These are phyloP conservation scores for Colletes gigas DNA, from an alignment of 1,140 invertebrate species.

Conservation along the genomic window DNA sequence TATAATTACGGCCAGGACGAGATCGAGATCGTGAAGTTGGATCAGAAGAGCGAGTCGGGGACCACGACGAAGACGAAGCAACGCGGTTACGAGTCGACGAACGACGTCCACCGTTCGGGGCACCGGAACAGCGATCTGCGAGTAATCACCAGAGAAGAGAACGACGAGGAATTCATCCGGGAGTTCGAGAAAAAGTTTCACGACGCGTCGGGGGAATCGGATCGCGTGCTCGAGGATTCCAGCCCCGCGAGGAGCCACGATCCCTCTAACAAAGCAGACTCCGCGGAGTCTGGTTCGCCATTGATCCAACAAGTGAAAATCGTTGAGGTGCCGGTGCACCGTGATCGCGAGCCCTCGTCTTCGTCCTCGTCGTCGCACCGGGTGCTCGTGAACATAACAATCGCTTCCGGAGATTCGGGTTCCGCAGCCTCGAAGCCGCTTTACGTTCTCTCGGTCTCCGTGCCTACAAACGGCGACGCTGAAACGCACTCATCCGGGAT, in stretches of 20 bases:
- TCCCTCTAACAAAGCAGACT: conserved; percentile 15
- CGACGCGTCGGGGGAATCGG: conserved; percentile 5
- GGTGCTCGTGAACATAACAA: conserved; percentile 88
- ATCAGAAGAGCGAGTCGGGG: conserved; percentile 49
- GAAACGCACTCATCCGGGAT: conserved; percentile 42
- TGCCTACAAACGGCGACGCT: conserved; percentile 83
- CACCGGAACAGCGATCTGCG: conserved; percentile 58
- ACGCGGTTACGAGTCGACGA: background rate
- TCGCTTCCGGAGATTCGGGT: conserved; percentile 83
- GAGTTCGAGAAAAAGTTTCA: conserved; percentile 72
- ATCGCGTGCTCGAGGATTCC: background rate
- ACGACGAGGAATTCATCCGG: conserved; percentile 71
- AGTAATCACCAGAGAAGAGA: conserved; percentile 68
- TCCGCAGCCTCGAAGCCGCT: conserved; percentile 83
- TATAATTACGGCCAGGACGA: conserved; percentile 74
- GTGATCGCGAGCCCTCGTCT: background rate
- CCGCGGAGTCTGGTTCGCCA: conserved; percentile 7
- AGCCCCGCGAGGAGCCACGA: conserved; percentile 38
- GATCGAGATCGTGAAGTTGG: conserved; percentile 80
- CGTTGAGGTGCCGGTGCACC: conserved; percentile 58
- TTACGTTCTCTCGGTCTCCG: conserved; percentile 87
- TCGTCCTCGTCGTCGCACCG: conserved; percentile 64
- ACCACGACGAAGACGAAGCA: background rate
- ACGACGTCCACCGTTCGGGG: conserved; percentile 5
- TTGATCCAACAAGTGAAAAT: conserved; percentile 47